phyloP scores from a whole-genome alignment of 2,797 vertebrate genomes.

The Acridotheres tristis region DNA sequence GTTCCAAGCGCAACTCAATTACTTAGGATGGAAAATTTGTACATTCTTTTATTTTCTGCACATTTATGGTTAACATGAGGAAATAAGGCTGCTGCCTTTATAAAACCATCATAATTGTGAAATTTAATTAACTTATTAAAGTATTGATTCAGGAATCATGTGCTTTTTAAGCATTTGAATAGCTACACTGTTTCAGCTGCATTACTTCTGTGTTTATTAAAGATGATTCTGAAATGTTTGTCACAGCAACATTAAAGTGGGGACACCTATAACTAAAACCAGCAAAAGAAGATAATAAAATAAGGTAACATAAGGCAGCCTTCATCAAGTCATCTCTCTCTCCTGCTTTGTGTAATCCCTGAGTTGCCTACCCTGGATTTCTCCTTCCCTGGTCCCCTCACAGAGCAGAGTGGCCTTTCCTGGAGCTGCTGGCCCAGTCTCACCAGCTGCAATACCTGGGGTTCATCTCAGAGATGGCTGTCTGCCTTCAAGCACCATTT shows the following conservation, averaged over 20 bases:
- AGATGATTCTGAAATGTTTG: not conserved
- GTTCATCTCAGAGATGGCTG: fast-evolving
- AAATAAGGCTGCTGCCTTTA: not conserved
- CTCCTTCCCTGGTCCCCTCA: not conserved
- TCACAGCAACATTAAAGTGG: not conserved
- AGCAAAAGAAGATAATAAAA: not conserved
- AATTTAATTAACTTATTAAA: conserved; percentile 20
- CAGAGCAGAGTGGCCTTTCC: not conserved
- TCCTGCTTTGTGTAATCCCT: not conserved
- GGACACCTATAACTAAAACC: not conserved
- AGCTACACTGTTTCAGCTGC: not conserved
- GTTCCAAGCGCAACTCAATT: not conserved
- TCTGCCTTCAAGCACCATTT: not conserved
- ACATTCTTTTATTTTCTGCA: not conserved
- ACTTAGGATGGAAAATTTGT: not conserved
- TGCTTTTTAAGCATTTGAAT: not conserved
- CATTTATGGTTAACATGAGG: not conserved
- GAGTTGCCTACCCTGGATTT: not conserved
- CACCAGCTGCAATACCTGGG: fast-evolving
- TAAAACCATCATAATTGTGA: not conserved
- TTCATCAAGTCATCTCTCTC: not conserved
- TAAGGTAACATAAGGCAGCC: not conserved
- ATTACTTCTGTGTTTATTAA: not conserved
- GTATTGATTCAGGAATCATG: not conserved
- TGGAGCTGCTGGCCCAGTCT: not conserved